Percentiles rank a stretch among this genome's conserved stretches.
Evolutionary conservation across 2,113 vertebrate species (phyloP).

Genomic region (Peromyscus californicus): DNA sequence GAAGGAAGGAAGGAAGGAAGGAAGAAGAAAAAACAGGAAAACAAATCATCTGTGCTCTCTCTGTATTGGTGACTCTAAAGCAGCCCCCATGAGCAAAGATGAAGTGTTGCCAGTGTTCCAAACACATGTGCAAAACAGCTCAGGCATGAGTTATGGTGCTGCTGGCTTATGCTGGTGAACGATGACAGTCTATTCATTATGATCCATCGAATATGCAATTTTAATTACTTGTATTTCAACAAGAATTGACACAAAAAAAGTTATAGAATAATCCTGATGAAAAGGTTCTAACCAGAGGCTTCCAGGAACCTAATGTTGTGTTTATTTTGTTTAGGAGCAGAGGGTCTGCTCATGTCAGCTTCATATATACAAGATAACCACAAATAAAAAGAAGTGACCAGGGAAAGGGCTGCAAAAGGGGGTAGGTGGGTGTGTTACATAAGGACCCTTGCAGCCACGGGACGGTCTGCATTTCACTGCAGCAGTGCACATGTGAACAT

Average conservation of each 20-base stretch:
- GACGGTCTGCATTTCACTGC: background rate
- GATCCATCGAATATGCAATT: background rate
- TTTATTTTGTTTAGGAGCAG: background rate
- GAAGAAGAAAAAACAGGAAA: too few species aligned
- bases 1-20: too few species aligned
- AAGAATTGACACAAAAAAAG: constrained; percentile 44
- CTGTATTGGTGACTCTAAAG: background rate
- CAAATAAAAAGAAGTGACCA: background rate
- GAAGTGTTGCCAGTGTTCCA: background rate
- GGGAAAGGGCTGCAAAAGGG: background rate
- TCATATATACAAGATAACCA: background rate
- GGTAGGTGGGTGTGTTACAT: too few species aligned
- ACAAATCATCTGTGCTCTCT: background rate
- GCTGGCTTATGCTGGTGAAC: background rate
- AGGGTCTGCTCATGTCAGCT: background rate
- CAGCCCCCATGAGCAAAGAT: background rate
- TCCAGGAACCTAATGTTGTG: background rate
- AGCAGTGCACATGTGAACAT: too few species aligned
- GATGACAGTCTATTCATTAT: background rate
- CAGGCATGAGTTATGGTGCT: background rate
- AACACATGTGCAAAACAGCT: background rate
- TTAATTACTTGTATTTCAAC: background rate
- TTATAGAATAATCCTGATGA: background rate
- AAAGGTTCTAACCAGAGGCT: background rate
- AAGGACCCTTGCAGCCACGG: background rate